phyloP scores from a whole-genome alignment of 2,888 invertebrate species.

The Ctenicera cuprea region DNA sequence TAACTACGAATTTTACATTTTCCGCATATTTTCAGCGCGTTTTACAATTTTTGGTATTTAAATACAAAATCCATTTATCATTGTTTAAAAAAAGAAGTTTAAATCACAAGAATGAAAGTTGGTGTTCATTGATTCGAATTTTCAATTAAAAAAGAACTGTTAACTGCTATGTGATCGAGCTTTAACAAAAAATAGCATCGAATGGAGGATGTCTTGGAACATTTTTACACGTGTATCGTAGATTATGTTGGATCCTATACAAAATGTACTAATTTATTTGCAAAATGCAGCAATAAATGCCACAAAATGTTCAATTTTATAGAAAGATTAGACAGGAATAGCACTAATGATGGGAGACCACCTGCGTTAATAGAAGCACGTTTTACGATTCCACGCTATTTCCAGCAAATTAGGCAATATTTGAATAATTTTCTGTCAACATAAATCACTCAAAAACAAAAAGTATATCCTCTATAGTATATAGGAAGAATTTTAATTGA shows the following conservation, averaged over 20 bases:
- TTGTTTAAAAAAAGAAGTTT: background rate
- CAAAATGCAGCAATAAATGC: slow-evolving; percentile 16
- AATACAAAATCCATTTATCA: no score
- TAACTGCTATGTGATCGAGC: background rate
- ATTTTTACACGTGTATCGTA: slow-evolving; percentile 4
- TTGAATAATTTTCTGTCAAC: slow-evolving; percentile 21
- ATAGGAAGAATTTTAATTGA: slow-evolving; percentile 15
- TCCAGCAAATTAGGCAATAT: slow-evolving; percentile 23
- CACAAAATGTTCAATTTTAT: slow-evolving; percentile 9
- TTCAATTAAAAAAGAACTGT: slow-evolving; percentile 9
- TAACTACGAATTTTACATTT: no score
- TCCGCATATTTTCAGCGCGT: no score
- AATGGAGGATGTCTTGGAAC: background rate
- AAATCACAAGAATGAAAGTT: background rate
- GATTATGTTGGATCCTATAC: background rate
- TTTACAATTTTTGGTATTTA: no score
- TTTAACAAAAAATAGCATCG: background rate
- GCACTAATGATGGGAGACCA: slow-evolving; percentile 15
- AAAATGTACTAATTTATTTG: slow-evolving; percentile 21
- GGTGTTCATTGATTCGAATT: slow-evolving; percentile 5
- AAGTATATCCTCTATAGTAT: background rate
- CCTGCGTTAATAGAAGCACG: slow-evolving; percentile 9
- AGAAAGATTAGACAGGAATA: slow-evolving; percentile 14
- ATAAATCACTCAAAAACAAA: slow-evolving; percentile 17
- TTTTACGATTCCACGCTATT: slow-evolving; percentile 16